phyloP scores from a whole-genome alignment of 2,888 invertebrate genomes.

The Thera obeliscata region DNA sequence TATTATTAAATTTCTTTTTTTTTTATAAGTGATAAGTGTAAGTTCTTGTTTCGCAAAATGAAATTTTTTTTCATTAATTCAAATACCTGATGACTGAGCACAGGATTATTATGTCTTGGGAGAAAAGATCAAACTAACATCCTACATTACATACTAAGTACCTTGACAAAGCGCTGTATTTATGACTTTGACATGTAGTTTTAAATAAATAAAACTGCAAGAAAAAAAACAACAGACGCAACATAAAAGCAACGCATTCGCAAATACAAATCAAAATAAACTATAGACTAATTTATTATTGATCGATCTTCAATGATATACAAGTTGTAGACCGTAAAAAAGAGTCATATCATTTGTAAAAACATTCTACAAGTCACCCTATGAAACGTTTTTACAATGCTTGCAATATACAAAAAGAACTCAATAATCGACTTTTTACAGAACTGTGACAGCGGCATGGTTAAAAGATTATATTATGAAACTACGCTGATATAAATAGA shows the following conservation, averaged over 20 bases:
- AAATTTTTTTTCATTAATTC: too few species aligned
- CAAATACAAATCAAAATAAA: slow-evolving; percentile 7
- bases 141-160: too few species aligned
- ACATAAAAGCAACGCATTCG: neutral
- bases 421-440: neutral
- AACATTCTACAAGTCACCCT: slow-evolving; percentile 21
- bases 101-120: too few species aligned
- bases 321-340: slow-evolving; percentile 13
- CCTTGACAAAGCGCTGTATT: too few species aligned
- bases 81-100: too few species aligned
- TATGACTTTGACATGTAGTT: neutral
- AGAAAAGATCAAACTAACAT: too few species aligned
- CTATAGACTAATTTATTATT: slow-evolving; percentile 18
- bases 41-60: too few species aligned
- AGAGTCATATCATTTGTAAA: slow-evolving; percentile 9
- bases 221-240: neutral
- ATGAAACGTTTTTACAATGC: slow-evolving; percentile 1
- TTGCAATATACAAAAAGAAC: slow-evolving; percentile 15
- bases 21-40: too few species aligned
- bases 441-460: neutral
- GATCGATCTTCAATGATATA: slow-evolving; percentile 26
- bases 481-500: neutral
- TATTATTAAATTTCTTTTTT: too few species aligned
- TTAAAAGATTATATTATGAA: neutral
- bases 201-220: neutral